phyloP scores from a whole-genome alignment of 2,113 vertebrate species.

The Delphinus delphis region DNA sequence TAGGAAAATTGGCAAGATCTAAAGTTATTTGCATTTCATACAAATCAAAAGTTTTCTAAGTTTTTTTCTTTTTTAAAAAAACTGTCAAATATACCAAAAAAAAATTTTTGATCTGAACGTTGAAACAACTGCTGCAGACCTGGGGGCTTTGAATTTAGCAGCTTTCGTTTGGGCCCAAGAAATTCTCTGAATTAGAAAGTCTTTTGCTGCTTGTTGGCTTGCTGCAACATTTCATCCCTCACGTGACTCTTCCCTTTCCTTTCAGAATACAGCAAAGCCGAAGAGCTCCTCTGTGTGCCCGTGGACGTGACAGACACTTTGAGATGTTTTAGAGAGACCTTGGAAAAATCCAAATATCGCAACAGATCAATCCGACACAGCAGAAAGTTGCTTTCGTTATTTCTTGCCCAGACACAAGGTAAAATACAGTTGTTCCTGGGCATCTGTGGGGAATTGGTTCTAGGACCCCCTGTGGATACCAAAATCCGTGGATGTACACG shows the following conservation, averaged over 20 bases:
- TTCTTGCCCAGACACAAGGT: constrained; percentile 92
- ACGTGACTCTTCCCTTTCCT: neutral
- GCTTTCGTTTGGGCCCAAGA: constrained; percentile 2
- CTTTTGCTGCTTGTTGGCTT: neutral
- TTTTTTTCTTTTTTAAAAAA: constrained; percentile 11
- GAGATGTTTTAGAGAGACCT: constrained; percentile 88
- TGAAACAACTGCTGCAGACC: constrained; percentile 47
- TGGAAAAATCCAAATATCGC: constrained; percentile 85
- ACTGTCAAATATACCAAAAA: constrained; percentile 29
- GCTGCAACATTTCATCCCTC: neutral
- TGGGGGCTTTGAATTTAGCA: constrained; percentile 44
- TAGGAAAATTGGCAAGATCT: constrained; percentile 69
- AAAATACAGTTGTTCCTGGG: constrained; percentile 55
- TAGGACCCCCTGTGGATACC: neutral
- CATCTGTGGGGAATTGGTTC: neutral
- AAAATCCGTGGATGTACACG: neutral
- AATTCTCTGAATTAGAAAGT: constrained; percentile 11
- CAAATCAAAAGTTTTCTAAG: constrained; percentile 50
- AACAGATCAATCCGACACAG: constrained; percentile 89
- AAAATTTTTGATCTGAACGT: neutral
- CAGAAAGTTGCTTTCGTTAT: constrained; percentile 87
- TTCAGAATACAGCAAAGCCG: constrained; percentile 82
- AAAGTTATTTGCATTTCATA: constrained; percentile 75
- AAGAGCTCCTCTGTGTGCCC: constrained; percentile 88
- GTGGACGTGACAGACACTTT: constrained; percentile 91